phyloP scores from a whole-genome alignment of 2,797 vertebrate species.

The Loris lydekkerianus region DNA sequence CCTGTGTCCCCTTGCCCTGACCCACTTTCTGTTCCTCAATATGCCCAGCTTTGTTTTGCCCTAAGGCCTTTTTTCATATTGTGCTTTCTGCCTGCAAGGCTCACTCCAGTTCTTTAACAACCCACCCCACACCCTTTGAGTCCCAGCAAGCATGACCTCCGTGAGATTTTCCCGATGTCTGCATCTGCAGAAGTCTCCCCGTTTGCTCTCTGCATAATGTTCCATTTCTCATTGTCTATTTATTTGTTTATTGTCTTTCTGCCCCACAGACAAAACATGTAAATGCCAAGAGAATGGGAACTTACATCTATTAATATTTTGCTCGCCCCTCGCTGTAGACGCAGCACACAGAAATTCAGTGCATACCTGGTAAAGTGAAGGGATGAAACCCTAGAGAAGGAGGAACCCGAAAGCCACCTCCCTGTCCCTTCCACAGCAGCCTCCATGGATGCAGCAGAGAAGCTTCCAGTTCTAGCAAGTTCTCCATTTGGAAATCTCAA shows the following conservation, averaged over 20 bases:
- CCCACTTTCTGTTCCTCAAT: not conserved
- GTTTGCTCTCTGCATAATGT: not conserved
- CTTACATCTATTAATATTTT: not conserved
- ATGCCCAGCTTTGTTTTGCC: not conserved
- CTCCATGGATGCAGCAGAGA: not conserved
- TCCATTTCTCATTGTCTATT: not conserved
- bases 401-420: not conserved
- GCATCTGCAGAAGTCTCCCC: not conserved
- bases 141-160: not conserved
- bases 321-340: not conserved
- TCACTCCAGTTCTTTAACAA: not conserved
- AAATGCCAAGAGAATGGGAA: not conserved
- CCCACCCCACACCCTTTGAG: not conserved
- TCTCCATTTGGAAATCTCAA: conserved; percentile 10
- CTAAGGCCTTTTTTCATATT: not conserved
- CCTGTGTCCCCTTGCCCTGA: rapidly evolving
- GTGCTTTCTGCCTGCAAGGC: not conserved
- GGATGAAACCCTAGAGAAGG: not conserved
- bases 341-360: not conserved
- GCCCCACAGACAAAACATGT: rapidly evolving
- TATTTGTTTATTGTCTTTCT: not conserved
- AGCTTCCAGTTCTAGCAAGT: not conserved
- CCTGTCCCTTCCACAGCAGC: not conserved
- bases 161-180: not conserved
- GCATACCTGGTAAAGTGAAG: not conserved